A percentile compares a stretch with the other conserved stretches of the same genome.
These are phyloP conservation scores for Psittacula derbiana DNA, from an alignment of 2,797 vertebrate species.

Conservation along the genomic window DNA sequence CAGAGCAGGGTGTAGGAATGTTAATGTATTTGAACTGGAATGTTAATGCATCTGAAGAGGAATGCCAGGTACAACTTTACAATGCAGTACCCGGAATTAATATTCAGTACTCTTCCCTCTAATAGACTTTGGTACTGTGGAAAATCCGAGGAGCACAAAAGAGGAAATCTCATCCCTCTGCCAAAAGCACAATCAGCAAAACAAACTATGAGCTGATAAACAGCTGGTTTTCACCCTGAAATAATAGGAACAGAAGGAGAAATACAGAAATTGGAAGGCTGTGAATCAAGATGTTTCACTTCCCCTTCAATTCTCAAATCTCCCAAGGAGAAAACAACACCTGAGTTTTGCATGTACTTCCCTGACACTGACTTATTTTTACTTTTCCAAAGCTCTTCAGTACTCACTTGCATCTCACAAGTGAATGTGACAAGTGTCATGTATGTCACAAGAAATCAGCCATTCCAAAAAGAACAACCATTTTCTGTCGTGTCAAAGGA, in stretches of 20 bases:
- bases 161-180: not conserved
- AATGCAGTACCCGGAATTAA: slow-evolving; percentile 10
- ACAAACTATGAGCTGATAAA: slow-evolving; percentile 21
- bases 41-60: slow-evolving; percentile 26
- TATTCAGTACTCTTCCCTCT: not conserved
- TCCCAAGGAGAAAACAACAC: not conserved
- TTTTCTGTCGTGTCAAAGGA: not conserved
- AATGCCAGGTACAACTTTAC: slow-evolving; percentile 18
- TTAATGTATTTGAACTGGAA: slow-evolving; percentile 37
- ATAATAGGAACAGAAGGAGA: not conserved
- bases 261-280: not conserved
- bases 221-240: not conserved
- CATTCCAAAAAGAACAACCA: not conserved
- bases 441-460: not conserved
- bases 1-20: slow-evolving; percentile 16
- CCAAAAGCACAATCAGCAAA: slow-evolving; percentile 30
- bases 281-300: not conserved
- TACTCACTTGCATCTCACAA: not conserved
- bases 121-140: not conserved
- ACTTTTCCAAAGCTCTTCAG: not conserved
- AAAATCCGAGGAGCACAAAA: not conserved
- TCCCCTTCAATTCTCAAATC: not conserved
- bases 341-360: not conserved
- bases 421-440: not conserved
- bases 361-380: not conserved